Conservation (phyloP, 2,888 invertebrate species). For the Phania funesta region DNA sequence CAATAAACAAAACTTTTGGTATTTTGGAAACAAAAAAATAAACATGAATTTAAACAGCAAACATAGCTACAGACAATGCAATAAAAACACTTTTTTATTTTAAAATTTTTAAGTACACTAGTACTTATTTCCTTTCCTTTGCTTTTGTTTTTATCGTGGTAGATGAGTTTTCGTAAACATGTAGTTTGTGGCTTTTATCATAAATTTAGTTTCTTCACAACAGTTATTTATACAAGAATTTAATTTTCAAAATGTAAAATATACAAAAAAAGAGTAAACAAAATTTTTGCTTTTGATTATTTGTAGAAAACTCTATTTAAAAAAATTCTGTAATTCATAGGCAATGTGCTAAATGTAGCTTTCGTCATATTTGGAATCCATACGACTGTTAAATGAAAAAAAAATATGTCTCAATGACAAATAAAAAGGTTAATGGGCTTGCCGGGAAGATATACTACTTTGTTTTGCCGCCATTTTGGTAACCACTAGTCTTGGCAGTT, state of each 20-base stretch:
- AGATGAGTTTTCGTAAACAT: neutral
- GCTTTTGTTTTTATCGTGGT: neutral
- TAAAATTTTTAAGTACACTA: no score
- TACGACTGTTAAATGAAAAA: constrained; percentile 6
- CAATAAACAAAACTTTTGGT: no score
- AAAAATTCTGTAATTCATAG: neutral
- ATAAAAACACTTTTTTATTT: no score
- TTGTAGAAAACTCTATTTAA: neutral
- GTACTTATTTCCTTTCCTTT: no score
- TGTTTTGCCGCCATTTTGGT: no score
- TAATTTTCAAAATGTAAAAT: constrained; percentile 37
- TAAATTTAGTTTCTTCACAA: neutral
- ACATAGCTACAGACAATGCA: no score
- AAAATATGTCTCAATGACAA: constrained; percentile 10
- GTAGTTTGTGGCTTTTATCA: constrained; percentile 26
- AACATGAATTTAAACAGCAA: no score
- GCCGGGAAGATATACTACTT: no score
- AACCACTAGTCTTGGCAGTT: no score
- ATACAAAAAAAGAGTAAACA: no score
- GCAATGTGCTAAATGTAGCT: constrained; percentile 46
- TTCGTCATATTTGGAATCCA: constrained; percentile 44
- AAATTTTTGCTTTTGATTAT: no score
- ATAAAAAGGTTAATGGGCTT: constrained; percentile 13
- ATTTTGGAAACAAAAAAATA: no score
- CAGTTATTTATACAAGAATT: neutral